Base-by-base conservation (phyloP, 2,797 vertebrate species). In the Apogon hyalosoma region DNA sequence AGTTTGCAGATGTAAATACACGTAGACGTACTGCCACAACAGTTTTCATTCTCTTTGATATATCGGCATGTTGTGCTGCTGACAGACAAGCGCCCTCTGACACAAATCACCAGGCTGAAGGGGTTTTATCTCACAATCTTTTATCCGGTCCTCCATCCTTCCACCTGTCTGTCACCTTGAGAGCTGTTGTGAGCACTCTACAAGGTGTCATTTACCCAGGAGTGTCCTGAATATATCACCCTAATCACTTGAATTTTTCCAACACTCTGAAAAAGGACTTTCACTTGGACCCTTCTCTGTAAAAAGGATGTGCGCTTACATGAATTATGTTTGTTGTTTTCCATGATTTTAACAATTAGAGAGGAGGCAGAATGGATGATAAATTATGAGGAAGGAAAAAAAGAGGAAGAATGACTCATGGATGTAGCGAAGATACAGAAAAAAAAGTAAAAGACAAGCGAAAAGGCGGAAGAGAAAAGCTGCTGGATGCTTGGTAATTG, bases 131-230 rank as follows among this genome's bases (percentile, higher is more conserved):
- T 77, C 46, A 8, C 52, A 5, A 72, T 85, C 66, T 84, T 62
- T 76, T 57, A 74, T 73, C 65, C 5, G 6, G 33, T 38, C 49
- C 48, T 49, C 55, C 63, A 62, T 79, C 69, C 67, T 53, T 65
- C 31, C 57, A 78, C 69, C 77, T 74, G 75, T 77, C 72, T 68
- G 70, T 86, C 83, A 85, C 68, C 70, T 69, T 60, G 73, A 87
- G 68, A 59, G 43, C 10, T 12, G 16, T 14, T 48, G 55, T 16
- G 58, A 69, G 52, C n/a, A 16, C 43, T 70, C 50, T 11, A 62
- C 73, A 73, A 72, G 65, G 47, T 68, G 82, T 68, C 55, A 75
- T 48, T 80, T 65, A 80, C 15, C 38, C 55, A 12, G 0, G 6
- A 72, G 58, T 49, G 49, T 65, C 62, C 65, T 49, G 62, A 73